Evolutionary conservation across 2,113 vertebrate genomes (phyloP).

Genomic region (Australoheros scitulus): DNA sequence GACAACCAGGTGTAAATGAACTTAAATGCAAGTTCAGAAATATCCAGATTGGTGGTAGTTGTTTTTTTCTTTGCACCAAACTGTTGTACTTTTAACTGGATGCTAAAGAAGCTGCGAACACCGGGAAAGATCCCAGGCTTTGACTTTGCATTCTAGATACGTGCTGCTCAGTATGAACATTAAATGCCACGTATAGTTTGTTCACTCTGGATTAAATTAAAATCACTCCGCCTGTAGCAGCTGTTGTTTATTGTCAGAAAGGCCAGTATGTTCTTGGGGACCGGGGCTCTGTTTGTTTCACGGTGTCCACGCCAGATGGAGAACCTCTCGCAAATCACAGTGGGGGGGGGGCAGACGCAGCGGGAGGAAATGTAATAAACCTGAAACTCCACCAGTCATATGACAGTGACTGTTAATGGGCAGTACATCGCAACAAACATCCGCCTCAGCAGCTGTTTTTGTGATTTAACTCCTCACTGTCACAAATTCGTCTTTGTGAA

Average conservation of each 20-base stretch:
- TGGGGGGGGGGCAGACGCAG: neutral
- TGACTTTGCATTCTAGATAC: neutral
- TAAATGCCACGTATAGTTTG: neutral
- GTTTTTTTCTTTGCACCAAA: too few species aligned
- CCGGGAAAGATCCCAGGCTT: neutral
- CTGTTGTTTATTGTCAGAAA: conserved; percentile 3
- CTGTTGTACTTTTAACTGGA: too few species aligned
- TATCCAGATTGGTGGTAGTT: too few species aligned
- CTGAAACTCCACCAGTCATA: conserved; percentile 20
- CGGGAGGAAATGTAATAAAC: conserved; percentile 14
- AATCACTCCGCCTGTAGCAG: conserved; percentile 11
- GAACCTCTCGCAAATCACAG: conserved; percentile 12
- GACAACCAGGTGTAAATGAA: too few species aligned
- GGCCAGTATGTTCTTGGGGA: neutral
- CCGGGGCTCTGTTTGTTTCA: conserved; percentile 13
- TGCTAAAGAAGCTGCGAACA: neutral
- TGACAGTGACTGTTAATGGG: neutral
- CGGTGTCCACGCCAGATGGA: conserved; percentile 21
- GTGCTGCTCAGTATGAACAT: neutral
- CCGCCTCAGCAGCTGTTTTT: neutral
- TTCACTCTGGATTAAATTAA: neutral
- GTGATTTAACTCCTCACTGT: neutral
- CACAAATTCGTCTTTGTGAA: neutral
- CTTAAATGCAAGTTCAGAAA: too few species aligned
- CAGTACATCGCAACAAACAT: neutral